These are phyloP conservation scores for Cerastoderma edule DNA, from an alignment of 2,888 invertebrate genomes.

Conservation along the genomic window DNA sequence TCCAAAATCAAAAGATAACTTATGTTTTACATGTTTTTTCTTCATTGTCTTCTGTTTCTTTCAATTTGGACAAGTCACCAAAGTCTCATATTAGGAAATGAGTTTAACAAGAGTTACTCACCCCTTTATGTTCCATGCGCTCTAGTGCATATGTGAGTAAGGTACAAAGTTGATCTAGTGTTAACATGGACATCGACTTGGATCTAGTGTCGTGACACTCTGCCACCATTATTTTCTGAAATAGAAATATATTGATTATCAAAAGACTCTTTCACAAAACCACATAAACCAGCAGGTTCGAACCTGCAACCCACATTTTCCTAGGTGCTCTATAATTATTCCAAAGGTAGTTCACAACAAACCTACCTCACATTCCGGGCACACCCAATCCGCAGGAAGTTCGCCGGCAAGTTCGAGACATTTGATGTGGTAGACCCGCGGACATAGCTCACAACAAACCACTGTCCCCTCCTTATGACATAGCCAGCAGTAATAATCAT, in stretches of 20 bases:
- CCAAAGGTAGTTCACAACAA: no score
- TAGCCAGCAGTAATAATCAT: slow-evolving; percentile 94
- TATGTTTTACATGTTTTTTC: no score
- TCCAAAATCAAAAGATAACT: no score
- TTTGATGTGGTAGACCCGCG: slow-evolving; percentile 92
- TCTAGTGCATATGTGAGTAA: slow-evolving; percentile 91
- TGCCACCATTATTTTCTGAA: slow-evolving; percentile 81
- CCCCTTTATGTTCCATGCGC: slow-evolving; percentile 93
- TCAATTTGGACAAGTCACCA: no score
- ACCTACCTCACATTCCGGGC: slow-evolving; percentile 91
- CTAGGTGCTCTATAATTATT: no score
- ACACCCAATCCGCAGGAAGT: slow-evolving; percentile 89
- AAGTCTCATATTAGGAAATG: no score
- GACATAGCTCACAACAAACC: slow-evolving; percentile 90
- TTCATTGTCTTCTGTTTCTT: no score
- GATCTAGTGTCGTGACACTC: slow-evolving; percentile 84
- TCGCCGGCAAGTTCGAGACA: slow-evolving; percentile 86
- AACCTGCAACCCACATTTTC: no score
- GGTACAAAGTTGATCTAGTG: slow-evolving; percentile 90
- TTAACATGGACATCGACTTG: slow-evolving; percentile 89
- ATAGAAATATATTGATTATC: slow-evolving; percentile 19
- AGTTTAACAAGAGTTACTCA: no score
- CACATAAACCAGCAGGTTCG: no score
- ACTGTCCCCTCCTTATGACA: slow-evolving; percentile 89
- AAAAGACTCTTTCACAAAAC: background rate